A percentile compares a stretch with the other conserved stretches of the same genome.
Evolutionary conservation across 1,140 invertebrate species (phyloP).

Genomic region (Lanistes nyassanus): DNA sequence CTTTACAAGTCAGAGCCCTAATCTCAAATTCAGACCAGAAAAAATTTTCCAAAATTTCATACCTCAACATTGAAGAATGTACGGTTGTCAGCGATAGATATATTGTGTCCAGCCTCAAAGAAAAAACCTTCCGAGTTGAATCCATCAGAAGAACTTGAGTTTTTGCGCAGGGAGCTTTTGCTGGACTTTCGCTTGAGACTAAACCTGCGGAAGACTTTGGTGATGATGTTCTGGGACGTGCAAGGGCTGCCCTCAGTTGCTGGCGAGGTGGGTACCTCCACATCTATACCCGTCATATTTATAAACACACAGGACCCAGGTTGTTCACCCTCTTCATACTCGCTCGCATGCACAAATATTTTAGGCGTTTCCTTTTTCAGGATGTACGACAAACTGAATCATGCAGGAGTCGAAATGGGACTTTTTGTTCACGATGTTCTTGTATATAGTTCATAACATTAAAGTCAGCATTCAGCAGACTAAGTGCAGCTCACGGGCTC

Average conservation of each 20-base stretch:
- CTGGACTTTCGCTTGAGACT: conserved; percentile 20
- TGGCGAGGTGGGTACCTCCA: conserved; percentile 1
- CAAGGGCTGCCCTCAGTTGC: conserved; percentile 10
- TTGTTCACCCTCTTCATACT: neutral
- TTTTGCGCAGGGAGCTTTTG: conserved; percentile 1
- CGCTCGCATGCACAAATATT: neutral
- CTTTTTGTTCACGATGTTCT: neutral
- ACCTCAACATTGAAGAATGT: conserved; percentile 27
- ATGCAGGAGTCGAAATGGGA: neutral
- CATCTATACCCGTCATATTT: neutral
- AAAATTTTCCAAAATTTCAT: neutral
- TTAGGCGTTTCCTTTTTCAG: too few relatives aligned
- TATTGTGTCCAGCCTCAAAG: neutral
- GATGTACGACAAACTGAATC: neutral
- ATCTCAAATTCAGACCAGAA: too few relatives aligned
- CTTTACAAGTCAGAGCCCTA: too few relatives aligned
- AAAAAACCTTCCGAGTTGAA: conserved; percentile 11
- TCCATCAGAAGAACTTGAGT: neutral
- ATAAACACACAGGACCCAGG: neutral
- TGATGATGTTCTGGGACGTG: conserved; percentile 9
- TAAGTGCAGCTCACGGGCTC: neutral
- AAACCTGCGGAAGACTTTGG: conserved; percentile 16
- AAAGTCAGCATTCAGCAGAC: neutral
- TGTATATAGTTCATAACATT: neutral
- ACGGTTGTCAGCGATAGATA: conserved; percentile 8